A percentile compares a stretch with the other conserved stretches of the same genome.
Conservation (phyloP, 2,797 vertebrate genomes). For the Coranthus polyacanthus region DNA sequence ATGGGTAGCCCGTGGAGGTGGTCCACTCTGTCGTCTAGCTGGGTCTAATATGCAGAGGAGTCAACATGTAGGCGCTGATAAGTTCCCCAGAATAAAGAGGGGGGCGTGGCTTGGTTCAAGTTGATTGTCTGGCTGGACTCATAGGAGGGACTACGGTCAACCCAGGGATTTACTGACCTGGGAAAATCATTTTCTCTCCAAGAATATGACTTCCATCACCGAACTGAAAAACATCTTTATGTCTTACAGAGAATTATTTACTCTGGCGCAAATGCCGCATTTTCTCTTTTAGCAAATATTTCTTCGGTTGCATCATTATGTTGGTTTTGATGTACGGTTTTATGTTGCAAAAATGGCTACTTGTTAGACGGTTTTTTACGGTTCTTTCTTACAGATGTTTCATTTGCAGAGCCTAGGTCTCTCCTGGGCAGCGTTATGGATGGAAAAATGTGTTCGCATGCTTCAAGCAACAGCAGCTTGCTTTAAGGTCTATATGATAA, state of each 20-base stretch:
- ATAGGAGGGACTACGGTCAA: slow-evolving; percentile 51
- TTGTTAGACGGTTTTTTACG: too few relatives aligned
- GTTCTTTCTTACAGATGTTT: too few relatives aligned
- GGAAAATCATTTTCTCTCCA: slow-evolving; percentile 35
- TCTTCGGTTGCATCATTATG: too few relatives aligned
- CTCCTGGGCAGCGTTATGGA: too few relatives aligned
- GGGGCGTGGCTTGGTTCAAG: slow-evolving; percentile 73
- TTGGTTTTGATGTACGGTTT: too few relatives aligned
- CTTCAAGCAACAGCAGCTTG: too few relatives aligned
- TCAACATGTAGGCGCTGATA: slow-evolving; percentile 65
- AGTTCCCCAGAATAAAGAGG: slow-evolving; percentile 60
- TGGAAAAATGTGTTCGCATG: too few relatives aligned
- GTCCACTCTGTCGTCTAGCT: slow-evolving; percentile 29
- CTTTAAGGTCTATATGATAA: too few relatives aligned
- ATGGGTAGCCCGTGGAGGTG: slow-evolving; percentile 36
- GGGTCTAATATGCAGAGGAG: slow-evolving; percentile 49
- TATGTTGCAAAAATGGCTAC: too few relatives aligned
- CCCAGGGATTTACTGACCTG: slow-evolving; percentile 41
- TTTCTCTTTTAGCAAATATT: too few relatives aligned
- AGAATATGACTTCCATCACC: slow-evolving; percentile 23
- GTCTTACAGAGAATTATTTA: slow-evolving; percentile 17
- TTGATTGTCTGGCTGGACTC: slow-evolving; percentile 54
- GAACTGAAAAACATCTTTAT: slow-evolving; percentile 32
- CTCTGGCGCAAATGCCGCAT: not conserved
- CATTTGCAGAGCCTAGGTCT: too few relatives aligned